phyloP scores from a whole-genome alignment of 2,888 invertebrate species.

The Drosophila gaucha region DNA sequence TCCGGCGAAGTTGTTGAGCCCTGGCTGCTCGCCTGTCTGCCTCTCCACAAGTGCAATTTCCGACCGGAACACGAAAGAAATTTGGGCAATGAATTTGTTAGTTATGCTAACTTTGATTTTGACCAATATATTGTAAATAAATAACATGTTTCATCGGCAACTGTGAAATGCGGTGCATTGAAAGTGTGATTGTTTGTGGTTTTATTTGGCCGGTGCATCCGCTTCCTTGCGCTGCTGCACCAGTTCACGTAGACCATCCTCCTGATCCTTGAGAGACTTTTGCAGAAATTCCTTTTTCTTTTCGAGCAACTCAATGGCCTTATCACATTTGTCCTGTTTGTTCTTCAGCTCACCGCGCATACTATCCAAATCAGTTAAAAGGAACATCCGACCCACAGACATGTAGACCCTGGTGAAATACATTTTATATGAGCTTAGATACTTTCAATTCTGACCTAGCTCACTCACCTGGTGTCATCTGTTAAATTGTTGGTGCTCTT shows the following conservation, averaged over 20 bases:
- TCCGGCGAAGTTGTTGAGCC: slow-evolving; percentile 93
- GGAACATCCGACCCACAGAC: slow-evolving; percentile 93
- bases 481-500: slow-evolving; percentile 84
- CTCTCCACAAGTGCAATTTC: slow-evolving; percentile 89
- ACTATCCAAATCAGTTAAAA: slow-evolving; percentile 87
- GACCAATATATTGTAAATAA: slow-evolving; percentile 84
- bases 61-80: slow-evolving; percentile 94
- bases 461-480: slow-evolving; percentile 81
- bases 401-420: slow-evolving; percentile 80
- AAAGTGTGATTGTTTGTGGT: slow-evolving; percentile 7
- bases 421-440: not conserved
- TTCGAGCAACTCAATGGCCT: slow-evolving; percentile 90
- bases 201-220: slow-evolving; percentile 64
- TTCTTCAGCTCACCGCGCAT: slow-evolving; percentile 88
- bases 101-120: slow-evolving; percentile 94
- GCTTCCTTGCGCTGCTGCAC: slow-evolving; percentile 88
- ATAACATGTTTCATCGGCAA: slow-evolving; percentile 44
- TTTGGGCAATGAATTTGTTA: slow-evolving; percentile 96
- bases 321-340: slow-evolving; percentile 87
- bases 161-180: slow-evolving; percentile 10
- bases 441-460: too few relatives aligned
- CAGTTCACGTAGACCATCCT: slow-evolving; percentile 92
- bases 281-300: slow-evolving; percentile 90
- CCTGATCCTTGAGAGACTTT: slow-evolving; percentile 91
- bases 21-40: slow-evolving; percentile 88